Conservation (phyloP, 2,797 vertebrate genomes). For the Melanotaenia parkinsoni region DNA sequence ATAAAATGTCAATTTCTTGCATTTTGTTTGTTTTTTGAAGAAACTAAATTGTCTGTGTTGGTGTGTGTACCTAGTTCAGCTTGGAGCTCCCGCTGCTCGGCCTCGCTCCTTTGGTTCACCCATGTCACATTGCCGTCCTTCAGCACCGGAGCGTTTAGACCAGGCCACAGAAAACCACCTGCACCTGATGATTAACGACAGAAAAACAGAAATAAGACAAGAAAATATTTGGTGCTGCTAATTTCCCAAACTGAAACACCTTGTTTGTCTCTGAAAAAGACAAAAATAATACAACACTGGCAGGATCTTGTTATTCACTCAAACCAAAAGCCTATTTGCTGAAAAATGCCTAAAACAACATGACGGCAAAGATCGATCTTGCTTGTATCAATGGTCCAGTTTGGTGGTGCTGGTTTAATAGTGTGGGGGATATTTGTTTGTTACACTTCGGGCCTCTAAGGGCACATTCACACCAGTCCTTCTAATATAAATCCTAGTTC, state of each 20-base stretch:
- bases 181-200: constrained; percentile 77
- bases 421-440: too few species aligned
- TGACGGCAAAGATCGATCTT: too few species aligned
- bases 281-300: too few species aligned
- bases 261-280: too few species aligned
- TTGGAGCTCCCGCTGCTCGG: constrained; percentile 83
- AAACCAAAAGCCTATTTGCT: too few species aligned
- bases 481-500: too few species aligned
- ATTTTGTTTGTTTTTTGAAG: background rate
- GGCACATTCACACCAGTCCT: too few species aligned
- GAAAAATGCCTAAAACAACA: too few species aligned
- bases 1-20: background rate
- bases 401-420: too few species aligned
- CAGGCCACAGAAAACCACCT: constrained; percentile 93
- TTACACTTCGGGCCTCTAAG: too few species aligned
- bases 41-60: background rate
- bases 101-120: constrained; percentile 79
- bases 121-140: constrained; percentile 78
- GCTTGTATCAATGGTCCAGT: too few species aligned
- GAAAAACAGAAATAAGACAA: background rate
- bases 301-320: too few species aligned
- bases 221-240: background rate
- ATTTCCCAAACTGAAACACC: background rate
- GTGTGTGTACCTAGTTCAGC: constrained; percentile 72
- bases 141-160: constrained; percentile 87